Percentiles rank a stretch among this genome's conserved stretches.
Evolutionary conservation across 2,113 vertebrate species (phyloP).

Genomic region (Protobothrops mucrosquamatus): DNA sequence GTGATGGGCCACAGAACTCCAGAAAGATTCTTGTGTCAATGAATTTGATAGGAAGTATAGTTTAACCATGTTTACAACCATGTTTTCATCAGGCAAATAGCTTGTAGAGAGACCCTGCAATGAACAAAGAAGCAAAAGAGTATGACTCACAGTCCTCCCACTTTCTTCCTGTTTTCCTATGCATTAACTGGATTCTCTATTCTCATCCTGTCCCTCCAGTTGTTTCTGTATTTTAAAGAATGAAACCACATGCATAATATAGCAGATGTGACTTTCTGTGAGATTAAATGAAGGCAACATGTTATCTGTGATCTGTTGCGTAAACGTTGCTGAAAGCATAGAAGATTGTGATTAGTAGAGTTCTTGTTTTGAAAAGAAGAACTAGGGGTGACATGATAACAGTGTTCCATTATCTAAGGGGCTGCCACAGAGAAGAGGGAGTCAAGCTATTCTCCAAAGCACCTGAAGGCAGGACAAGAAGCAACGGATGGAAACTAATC

Average conservation of each 20-base stretch:
- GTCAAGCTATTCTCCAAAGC: neutral
- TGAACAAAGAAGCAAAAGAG: neutral
- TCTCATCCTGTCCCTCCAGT: neutral
- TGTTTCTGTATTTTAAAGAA: neutral
- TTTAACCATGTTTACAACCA: neutral
- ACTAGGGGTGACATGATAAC: neutral
- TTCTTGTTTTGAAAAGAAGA: neutral
- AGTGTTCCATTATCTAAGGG: neutral
- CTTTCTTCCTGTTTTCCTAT: neutral
- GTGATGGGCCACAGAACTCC: neutral
- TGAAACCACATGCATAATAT: neutral
- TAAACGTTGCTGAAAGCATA: neutral
- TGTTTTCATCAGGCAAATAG: neutral
- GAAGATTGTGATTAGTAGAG: neutral
- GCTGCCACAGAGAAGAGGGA: neutral
- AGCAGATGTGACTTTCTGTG: neutral
- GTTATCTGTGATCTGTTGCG: neutral
- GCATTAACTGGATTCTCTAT: neutral
- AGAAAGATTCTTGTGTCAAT: neutral
- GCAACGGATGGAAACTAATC: neutral
- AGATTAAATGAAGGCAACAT: neutral
- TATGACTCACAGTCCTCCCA: neutral
- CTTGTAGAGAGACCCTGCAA: neutral
- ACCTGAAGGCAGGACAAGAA: neutral
- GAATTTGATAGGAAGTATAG: neutral